These are phyloP conservation scores for Drosophila setosimentum DNA, from an alignment of 2,888 invertebrate genomes.

Conservation along the genomic window DNA sequence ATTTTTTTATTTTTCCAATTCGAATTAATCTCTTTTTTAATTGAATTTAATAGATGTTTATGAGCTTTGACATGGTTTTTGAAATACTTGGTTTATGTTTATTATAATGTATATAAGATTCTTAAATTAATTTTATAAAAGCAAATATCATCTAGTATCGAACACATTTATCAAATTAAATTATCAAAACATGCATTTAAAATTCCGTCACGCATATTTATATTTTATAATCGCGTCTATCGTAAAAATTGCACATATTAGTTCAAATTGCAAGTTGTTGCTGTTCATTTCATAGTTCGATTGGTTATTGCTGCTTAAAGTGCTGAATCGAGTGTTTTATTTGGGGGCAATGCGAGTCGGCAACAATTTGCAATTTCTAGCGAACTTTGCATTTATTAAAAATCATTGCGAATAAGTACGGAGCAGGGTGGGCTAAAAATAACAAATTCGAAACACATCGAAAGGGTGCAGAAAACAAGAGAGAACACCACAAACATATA, in stretches of 20 bases:
- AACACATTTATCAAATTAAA: neutral
- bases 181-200: neutral
- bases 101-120: neutral
- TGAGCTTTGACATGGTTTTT: neutral
- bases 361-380: slow-evolving; percentile 21
- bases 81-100: neutral
- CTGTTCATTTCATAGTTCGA: slow-evolving; percentile 4
- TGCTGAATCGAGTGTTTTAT: slow-evolving; percentile 18
- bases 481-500: neutral
- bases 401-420: slow-evolving; percentile 47
- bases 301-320: slow-evolving; percentile 16
- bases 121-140: neutral
- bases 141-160: neutral
- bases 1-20: neutral
- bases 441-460: slow-evolving; percentile 26
- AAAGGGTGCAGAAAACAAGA: slow-evolving; percentile 27
- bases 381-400: slow-evolving; percentile 55
- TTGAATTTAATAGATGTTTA: neutral
- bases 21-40: neutral
- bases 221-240: neutral
- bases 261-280: slow-evolving; percentile 32
- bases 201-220: neutral
- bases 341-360: slow-evolving; percentile 15
- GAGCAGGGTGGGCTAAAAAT: slow-evolving; percentile 49
- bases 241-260: slow-evolving; percentile 20